These are phyloP conservation scores for Synanthedon andrenaeformis DNA, from an alignment of 2,888 invertebrate species.

Conservation along the genomic window DNA sequence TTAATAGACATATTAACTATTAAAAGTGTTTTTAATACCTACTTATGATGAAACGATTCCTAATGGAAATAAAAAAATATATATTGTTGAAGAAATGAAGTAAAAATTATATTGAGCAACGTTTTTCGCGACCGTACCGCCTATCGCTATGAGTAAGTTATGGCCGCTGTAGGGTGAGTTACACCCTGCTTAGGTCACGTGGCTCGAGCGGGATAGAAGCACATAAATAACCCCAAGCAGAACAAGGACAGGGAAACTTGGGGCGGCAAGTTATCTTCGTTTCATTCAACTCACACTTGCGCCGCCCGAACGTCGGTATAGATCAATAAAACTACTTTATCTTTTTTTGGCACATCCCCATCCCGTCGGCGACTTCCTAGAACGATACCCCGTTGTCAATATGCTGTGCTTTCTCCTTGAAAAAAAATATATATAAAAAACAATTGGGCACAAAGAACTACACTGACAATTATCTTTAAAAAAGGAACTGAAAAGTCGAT, in stretches of 20 bases:
- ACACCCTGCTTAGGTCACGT: conserved; percentile 71
- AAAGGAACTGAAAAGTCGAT: conserved; percentile 9
- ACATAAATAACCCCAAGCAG: conserved; percentile 27
- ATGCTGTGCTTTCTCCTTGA: conserved; percentile 45
- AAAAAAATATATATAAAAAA: conserved; percentile 20
- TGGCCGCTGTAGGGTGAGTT: conserved; percentile 70
- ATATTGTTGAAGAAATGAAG: not conserved
- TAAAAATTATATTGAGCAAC: conserved; percentile 10
- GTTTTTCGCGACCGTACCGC: conserved; percentile 65
- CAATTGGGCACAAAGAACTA: conserved; percentile 8
- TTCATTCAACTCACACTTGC: conserved; percentile 70
- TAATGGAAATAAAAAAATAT: conserved; percentile 8
- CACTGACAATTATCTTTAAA: conserved; percentile 1
- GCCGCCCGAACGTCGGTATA: conserved; percentile 68
- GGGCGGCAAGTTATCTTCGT: conserved; percentile 72
- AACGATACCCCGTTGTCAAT: conserved; percentile 44
- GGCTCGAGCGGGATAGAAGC: conserved; percentile 49
- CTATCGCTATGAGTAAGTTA: conserved; percentile 71
- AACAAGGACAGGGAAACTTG: conserved; percentile 49
- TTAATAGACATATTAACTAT: too few relatives aligned
- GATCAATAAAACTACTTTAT: conserved; percentile 74
- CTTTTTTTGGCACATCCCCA: conserved; percentile 72
- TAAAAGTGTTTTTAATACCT: too few relatives aligned
- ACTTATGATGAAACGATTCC: too few relatives aligned
- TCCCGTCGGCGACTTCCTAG: conserved; percentile 63